Base-by-base conservation (phyloP, 2,888 invertebrate species). In the Lamellibrachia satsuma region DNA sequence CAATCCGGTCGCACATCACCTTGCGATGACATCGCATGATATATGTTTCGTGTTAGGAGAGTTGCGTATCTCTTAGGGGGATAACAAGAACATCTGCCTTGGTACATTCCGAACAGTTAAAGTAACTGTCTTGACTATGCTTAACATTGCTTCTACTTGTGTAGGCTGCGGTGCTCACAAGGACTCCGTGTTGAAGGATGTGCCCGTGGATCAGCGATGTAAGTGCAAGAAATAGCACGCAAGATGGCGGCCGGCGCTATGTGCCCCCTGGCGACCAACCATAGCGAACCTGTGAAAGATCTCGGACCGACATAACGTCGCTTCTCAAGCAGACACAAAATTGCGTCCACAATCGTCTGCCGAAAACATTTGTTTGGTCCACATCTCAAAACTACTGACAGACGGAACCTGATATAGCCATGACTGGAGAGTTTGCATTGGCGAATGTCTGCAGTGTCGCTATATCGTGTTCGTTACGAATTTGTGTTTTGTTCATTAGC, bases 161-260 rank as follows among this genome's bases (percentile, higher is more conserved):
- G 39, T 22, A 91, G 91, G 91, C 91, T 91, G 91, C 22, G 91
- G 91, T 6, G 6, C 6, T 11, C 91, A 91, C 91, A 91, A 91
- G 52, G 91, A 91, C 11, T n/a, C 91, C 22, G 91, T 91, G 22
- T 1, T 91, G 51, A 51, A 52, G 52, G 91, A 91, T n/a, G 91
- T 91, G 52, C 52, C 91, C 11, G 91, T 27, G 39, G 39, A n/a
- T 15, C 11, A 91, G 52, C 51, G 91, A 39, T 91, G 91, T n/a
- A 91, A 91, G 91, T 91, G 91, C 52, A 52, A 91, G 91, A 91
- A 52, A 91, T 75, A 75, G n/a, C 75, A 15, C 75, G 75, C 75
- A 75, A 22, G 75, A 75, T 75, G 75, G 75, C 75, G 75, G 75
- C 75, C 75, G n/a, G 75, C 75, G 75, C 6, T n/a, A 75, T 22